Conservation (phyloP, 2,113 vertebrate genomes). For the Amia ocellicauda region DNA sequence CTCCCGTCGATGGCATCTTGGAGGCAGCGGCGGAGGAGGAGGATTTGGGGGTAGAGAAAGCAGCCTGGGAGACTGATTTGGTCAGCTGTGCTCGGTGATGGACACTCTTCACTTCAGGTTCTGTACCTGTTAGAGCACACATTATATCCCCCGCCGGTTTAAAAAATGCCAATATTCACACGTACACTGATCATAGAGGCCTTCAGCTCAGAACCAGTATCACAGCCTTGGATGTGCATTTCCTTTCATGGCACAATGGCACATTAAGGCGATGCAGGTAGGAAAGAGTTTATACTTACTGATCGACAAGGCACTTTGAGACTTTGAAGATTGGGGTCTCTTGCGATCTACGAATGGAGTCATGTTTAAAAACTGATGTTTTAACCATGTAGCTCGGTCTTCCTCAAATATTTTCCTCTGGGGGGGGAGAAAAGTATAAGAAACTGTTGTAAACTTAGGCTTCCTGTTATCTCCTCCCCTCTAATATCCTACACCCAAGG, state of each 20-base stretch:
- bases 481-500: no score
- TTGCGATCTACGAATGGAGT: constrained; percentile 79
- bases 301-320: constrained; percentile 78
- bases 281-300: constrained; percentile 65
- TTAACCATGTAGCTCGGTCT: constrained; percentile 85
- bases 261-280: no score
- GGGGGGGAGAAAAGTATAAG: no score
- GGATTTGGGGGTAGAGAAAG: constrained; percentile 58
- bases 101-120: constrained; percentile 52
- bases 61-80: constrained; percentile 37
- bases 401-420: constrained; percentile 92
- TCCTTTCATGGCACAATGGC: no score
- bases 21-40: constrained; percentile 44
- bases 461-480: no score
- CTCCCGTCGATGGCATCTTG: constrained; percentile 62
- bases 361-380: constrained; percentile 93
- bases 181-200: background rate
- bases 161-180: background rate
- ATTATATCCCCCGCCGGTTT: background rate
- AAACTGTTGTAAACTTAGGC: no score
- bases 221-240: background rate
- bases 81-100: constrained; percentile 38
- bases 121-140: constrained; percentile 47
- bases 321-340: constrained; percentile 70
- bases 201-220: background rate